Evolutionary conservation across 2,888 invertebrate genomes (phyloP), one percentile per base, ranked within the genome.

Genomic region (Apocheima hispidaria): DNA sequence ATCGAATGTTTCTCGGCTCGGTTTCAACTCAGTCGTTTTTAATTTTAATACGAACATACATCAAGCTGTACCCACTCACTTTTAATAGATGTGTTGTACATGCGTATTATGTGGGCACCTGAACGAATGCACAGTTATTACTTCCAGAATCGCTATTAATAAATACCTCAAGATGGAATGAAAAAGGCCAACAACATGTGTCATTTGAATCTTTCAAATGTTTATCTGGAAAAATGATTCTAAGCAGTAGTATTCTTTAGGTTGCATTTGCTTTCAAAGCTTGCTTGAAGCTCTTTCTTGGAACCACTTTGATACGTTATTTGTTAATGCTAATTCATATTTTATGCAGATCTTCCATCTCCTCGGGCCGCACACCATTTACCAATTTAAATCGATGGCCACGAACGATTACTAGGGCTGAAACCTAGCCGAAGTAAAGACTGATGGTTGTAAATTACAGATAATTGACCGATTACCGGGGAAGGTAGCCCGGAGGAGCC

Each of bases 361-460:
- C 65, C 74, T 63, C 57, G 70, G 73, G 75, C 73, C 70, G 69
- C 71, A 80, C 74, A 83, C 84, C 87, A 87, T 86, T 86, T 83
- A 82, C 84, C 84, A 89, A 60, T 89, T 89, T 88, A 86, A 83
- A 91, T 90, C 87, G 84, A 90, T 87, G 87, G 75, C 81, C 79
- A 73, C 74, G 69, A 76, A 79, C 79, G 74, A 84, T 83, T 82
- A 82, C 79, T 83, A 83, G 83, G 80, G 76, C 79, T 79, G 79
- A 71, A 73, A 79, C 82, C 88, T 86, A 88, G 82, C 79, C 76
- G 74, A 36, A 78, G 78, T 86, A 87, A 88, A 91, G 89, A 90
- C 90, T 88, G 92, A 92, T 91, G 88, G 89, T 90, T 76, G 84
- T 87, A 92, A 91, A 92, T 92, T 91, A 92, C 77, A 88, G 82